Conservation (phyloP, 2,113 vertebrate species). For the Ploceus nigricollis region DNA sequence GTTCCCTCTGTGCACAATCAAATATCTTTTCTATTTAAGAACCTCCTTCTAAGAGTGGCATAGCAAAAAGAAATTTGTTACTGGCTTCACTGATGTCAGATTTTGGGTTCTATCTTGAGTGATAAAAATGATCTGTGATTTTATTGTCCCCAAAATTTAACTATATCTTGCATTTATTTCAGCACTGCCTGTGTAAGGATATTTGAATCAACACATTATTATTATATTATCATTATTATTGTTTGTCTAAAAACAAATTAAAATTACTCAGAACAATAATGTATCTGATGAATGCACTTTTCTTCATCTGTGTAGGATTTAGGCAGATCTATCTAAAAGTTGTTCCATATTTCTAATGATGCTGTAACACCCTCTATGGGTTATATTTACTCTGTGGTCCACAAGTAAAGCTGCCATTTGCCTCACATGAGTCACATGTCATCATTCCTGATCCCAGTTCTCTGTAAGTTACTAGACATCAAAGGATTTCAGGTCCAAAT, state of each 20-base stretch:
- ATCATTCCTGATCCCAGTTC: neutral
- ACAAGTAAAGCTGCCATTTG: neutral
- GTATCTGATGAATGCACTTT: neutral
- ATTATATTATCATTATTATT: too few species aligned
- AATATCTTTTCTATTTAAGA: neutral
- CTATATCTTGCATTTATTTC: neutral
- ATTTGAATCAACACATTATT: neutral
- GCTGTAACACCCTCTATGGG: neutral
- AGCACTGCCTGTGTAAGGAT: neutral
- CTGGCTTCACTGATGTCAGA: neutral
- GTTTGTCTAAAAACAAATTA: neutral
- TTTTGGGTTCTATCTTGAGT: neutral
- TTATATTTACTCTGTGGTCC: neutral
- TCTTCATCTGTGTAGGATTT: neutral
- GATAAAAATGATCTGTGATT: neutral
- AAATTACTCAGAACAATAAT: neutral
- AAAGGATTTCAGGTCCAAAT: neutral
- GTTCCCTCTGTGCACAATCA: neutral
- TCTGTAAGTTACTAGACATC: neutral
- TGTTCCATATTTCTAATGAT: neutral
- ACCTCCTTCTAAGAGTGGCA: neutral
- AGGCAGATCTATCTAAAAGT: neutral
- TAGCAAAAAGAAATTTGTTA: neutral
- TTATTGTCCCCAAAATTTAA: neutral
- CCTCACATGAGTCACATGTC: accelerated